Evolutionary conservation across 2,113 vertebrate genomes (phyloP).

Genomic region (Climacteris rufus): DNA sequence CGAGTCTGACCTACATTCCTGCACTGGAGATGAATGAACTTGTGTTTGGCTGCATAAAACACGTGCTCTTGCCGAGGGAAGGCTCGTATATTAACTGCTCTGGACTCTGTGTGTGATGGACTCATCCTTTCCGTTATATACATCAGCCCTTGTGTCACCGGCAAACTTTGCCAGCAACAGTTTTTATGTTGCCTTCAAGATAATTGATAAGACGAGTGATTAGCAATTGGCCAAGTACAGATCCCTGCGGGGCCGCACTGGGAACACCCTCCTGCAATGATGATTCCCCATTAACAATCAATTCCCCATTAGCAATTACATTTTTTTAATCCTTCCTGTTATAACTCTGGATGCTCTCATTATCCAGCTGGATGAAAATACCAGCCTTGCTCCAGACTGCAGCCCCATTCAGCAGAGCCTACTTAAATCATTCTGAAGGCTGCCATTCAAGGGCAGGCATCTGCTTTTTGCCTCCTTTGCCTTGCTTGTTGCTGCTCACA

Average conservation of each 20-base stretch:
- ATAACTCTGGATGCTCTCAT: not conserved
- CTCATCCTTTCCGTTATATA: not conserved
- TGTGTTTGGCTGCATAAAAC: not conserved
- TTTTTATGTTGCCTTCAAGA: conserved; percentile 35
- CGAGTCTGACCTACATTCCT: not conserved
- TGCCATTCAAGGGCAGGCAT: not conserved
- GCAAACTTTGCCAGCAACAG: conserved; percentile 13
- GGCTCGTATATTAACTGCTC: not conserved
- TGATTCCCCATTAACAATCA: conserved; percentile 38
- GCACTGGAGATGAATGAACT: not conserved
- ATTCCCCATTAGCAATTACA: conserved; percentile 40
- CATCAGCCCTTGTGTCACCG: not conserved
- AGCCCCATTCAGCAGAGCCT: not conserved
- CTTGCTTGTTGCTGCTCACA: not conserved
- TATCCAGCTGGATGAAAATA: conserved; percentile 16
- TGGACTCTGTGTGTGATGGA: not conserved
- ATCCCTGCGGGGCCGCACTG: not conserved
- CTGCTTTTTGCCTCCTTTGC: not conserved
- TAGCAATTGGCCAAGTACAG: conserved; percentile 8
- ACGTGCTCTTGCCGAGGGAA: not conserved
- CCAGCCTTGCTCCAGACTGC: not conserved
- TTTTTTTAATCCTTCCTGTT: conserved; percentile 38
- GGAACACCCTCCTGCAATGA: conserved; percentile 41
- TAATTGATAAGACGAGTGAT: conserved; percentile 24
- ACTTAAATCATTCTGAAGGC: not conserved